A percentile compares a stretch with the other conserved stretches of the same genome.
Conservation (phyloP, 1,140 invertebrate species). For the Dinothrombium tinctorium region DNA sequence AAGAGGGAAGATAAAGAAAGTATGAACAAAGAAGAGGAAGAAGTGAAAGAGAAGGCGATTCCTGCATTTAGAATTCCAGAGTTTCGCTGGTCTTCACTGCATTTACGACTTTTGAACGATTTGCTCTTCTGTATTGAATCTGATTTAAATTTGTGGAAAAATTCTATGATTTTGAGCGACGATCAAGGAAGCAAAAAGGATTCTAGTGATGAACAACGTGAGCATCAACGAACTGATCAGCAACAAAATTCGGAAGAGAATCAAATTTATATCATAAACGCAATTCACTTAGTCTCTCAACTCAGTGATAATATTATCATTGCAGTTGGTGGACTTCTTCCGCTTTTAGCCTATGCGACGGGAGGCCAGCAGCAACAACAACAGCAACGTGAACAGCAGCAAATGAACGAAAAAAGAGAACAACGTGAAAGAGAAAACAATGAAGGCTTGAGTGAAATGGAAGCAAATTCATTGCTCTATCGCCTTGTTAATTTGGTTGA, state of each 20-base stretch:
- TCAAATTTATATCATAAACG: constrained; percentile 96
- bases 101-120: constrained; percentile 85
- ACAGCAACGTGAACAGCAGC: not conserved
- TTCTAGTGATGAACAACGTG: not conserved
- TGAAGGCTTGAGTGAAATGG: constrained; percentile 8
- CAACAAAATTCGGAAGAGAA: constrained; percentile 36
- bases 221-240: constrained; percentile 4
- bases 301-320: constrained; percentile 96
- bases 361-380: constrained; percentile 3
- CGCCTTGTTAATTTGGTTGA: constrained; percentile 93
- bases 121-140: constrained; percentile 89
- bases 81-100: constrained; percentile 98
- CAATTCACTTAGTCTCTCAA: constrained; percentile 95
- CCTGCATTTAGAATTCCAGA: constrained; percentile 96
- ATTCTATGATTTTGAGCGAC: too few species aligned
- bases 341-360: constrained; percentile 85
- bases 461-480: constrained; percentile 52
- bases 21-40: not conserved
- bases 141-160: constrained; percentile 75
- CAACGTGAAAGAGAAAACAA: not conserved
- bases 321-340: constrained; percentile 87
- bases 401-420: not conserved
- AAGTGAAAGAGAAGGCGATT: constrained; percentile 29
- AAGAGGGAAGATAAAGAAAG: constrained; percentile 6
- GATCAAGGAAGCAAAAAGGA: constrained; percentile 1